Conservation (phyloP, 2,797 vertebrate genomes). For the Ctenopoma multispine region DNA sequence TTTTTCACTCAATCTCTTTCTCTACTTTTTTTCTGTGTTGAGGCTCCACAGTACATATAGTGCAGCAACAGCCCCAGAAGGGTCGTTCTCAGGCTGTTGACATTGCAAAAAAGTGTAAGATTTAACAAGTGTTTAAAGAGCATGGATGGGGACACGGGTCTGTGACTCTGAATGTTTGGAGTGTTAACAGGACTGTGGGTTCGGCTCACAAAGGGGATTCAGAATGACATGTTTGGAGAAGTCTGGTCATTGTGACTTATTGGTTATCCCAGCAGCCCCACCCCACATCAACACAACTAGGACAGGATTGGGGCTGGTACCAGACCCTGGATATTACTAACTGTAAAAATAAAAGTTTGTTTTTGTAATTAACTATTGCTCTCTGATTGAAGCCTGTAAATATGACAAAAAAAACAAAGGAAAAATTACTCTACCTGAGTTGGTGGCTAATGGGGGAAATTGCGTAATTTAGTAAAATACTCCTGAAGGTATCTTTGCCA, state of each 20-base stretch:
- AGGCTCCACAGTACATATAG: conserved; percentile 58
- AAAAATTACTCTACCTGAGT: conserved; percentile 18
- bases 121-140: conserved; percentile 88
- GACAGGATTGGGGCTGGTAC: conserved; percentile 38
- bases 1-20: conserved; percentile 24
- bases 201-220: conserved; percentile 66
- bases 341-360: conserved; percentile 36
- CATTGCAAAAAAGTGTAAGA: conserved; percentile 81
- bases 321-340: conserved; percentile 22
- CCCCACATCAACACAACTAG: conserved; percentile 33
- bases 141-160: conserved; percentile 79
- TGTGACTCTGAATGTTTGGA: conserved; percentile 84
- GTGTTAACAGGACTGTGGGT: conserved; percentile 80
- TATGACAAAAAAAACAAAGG: conserved; percentile 28
- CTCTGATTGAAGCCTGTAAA: conserved; percentile 38
- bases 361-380: conserved; percentile 40
- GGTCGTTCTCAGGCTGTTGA: conserved; percentile 84
- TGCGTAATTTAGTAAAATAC: conserved; percentile 59
- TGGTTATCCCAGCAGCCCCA: conserved; percentile 50
- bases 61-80: conserved; percentile 77
- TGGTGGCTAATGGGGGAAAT: conserved; percentile 39
- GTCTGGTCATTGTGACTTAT: conserved; percentile 68
- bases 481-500: conserved; percentile 34
- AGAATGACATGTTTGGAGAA: conserved; percentile 73
- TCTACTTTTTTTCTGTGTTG: conserved; percentile 49